A percentile compares a stretch with the other conserved stretches of the same genome.
phyloP scores from a whole-genome alignment of 2,797 vertebrate genomes.

The Taenioides sp. region DNA sequence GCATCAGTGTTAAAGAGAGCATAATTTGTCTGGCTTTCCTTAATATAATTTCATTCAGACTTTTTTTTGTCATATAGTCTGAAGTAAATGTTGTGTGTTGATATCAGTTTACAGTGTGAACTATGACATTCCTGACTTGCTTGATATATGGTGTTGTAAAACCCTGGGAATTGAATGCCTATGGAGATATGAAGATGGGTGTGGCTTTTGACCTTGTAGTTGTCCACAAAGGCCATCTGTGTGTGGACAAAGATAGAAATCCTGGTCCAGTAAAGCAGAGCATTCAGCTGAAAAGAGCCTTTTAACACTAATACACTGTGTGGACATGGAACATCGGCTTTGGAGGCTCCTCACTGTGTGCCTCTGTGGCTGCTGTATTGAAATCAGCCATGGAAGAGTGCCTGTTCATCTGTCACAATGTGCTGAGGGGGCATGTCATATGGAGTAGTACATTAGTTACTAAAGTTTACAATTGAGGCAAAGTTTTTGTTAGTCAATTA shows the following conservation, averaged over 20 bases:
- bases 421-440: constrained; percentile 6
- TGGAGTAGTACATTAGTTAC: background rate
- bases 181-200: constrained; percentile 25
- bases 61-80: constrained; percentile 23
- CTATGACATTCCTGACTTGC: constrained; percentile 20
- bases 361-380: constrained; percentile 31
- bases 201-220: constrained; percentile 43
- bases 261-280: constrained; percentile 35
- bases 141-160: constrained; percentile 35
- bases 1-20: background rate
- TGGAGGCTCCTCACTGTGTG: constrained; percentile 16
- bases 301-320: constrained; percentile 41
- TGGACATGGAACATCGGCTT: constrained; percentile 55
- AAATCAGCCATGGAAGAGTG: constrained; percentile 25
- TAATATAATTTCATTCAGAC: constrained; percentile 43
- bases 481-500: background rate
- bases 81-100: constrained; percentile 6
- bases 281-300: constrained; percentile 56
- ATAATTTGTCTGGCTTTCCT: constrained; percentile 14
- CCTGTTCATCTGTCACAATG: constrained; percentile 10
- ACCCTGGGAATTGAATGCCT: constrained; percentile 26
- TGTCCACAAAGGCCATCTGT: constrained; percentile 46
- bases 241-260: constrained; percentile 34
- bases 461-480: background rate
- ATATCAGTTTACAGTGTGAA: constrained; percentile 3